Conservation (phyloP, 2,888 invertebrate genomes). For the Crematogaster levior region DNA sequence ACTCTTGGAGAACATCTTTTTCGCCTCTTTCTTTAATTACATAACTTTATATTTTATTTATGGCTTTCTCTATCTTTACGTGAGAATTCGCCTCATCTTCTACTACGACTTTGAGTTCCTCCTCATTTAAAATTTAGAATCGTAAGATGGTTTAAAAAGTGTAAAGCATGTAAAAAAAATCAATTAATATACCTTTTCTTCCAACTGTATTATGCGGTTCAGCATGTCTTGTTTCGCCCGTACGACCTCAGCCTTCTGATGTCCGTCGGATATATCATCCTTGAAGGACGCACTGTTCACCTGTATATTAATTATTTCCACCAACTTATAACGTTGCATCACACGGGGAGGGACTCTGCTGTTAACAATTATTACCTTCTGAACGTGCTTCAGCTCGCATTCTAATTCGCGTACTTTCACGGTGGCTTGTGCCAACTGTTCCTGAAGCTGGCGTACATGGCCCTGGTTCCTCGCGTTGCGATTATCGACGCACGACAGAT, state of each 20-base stretch:
- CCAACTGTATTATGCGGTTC: conserved; percentile 84
- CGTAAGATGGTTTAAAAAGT: not conserved
- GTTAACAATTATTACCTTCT: conserved; percentile 71
- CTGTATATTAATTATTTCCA: conserved; percentile 51
- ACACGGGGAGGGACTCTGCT: not conserved
- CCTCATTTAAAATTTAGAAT: conserved; percentile 1
- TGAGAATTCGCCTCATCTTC: not conserved
- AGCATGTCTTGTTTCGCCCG: conserved; percentile 84
- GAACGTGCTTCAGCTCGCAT: conserved; percentile 77
- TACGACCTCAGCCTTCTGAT: conserved; percentile 80
- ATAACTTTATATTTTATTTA: not conserved
- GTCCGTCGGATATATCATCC: conserved; percentile 80
- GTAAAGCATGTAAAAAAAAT: not conserved
- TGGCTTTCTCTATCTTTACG: not conserved
- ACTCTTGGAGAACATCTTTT: not conserved
- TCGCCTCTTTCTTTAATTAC: not conserved
- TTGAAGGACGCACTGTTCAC: conserved; percentile 71
- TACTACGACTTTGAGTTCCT: not conserved
- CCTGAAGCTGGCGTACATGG: conserved; percentile 78
- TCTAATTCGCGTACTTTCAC: conserved; percentile 82
- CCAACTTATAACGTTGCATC: not conserved
- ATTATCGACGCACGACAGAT: conserved; percentile 75
- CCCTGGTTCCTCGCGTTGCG: conserved; percentile 75
- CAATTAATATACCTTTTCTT: conserved; percentile 83
- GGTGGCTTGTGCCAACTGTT: conserved; percentile 83